Conservation (phyloP, 2,888 invertebrate genomes). For the Troides helena region DNA sequence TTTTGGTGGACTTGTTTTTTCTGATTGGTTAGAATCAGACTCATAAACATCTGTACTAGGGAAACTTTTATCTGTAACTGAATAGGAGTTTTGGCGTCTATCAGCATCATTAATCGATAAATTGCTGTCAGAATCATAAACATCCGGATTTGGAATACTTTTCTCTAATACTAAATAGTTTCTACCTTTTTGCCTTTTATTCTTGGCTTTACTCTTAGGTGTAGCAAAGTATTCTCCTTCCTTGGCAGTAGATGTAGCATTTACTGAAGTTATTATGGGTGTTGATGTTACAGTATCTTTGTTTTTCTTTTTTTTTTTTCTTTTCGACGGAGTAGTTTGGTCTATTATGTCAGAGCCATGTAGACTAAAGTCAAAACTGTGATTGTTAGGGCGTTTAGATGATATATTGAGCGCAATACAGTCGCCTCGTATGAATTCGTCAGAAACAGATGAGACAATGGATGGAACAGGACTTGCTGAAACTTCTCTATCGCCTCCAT, state of each 20-base stretch:
- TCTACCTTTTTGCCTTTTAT: constrained; percentile 64
- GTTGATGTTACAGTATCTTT: constrained; percentile 60
- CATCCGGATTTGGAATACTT: constrained; percentile 69
- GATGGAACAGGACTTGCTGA: constrained; percentile 73
- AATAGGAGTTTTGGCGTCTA: constrained; percentile 51
- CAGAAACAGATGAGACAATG: constrained; percentile 72
- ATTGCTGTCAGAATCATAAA: constrained; percentile 81
- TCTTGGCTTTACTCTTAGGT: constrained; percentile 72
- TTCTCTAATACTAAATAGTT: constrained; percentile 61
- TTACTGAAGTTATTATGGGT: constrained; percentile 41
- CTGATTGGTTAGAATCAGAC: constrained; percentile 75
- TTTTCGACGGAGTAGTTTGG: constrained; percentile 59
- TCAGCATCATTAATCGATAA: constrained; percentile 54
- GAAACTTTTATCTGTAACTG: constrained; percentile 63
- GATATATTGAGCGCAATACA: constrained; percentile 75
- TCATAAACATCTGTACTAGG: constrained; percentile 77
- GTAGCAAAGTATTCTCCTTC: constrained; percentile 69
- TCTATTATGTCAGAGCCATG: constrained; percentile 70
- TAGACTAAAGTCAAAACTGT: constrained; percentile 73
- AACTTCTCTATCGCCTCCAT: constrained; percentile 48
- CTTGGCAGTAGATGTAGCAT: constrained; percentile 37
- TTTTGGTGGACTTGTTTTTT: constrained; percentile 41
- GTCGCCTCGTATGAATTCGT: constrained; percentile 74
- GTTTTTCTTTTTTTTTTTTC: constrained; percentile 66
- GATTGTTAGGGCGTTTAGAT: constrained; percentile 57